Conservation (phyloP, 1,140 invertebrate species). For the Mesaphorura yosii region DNA sequence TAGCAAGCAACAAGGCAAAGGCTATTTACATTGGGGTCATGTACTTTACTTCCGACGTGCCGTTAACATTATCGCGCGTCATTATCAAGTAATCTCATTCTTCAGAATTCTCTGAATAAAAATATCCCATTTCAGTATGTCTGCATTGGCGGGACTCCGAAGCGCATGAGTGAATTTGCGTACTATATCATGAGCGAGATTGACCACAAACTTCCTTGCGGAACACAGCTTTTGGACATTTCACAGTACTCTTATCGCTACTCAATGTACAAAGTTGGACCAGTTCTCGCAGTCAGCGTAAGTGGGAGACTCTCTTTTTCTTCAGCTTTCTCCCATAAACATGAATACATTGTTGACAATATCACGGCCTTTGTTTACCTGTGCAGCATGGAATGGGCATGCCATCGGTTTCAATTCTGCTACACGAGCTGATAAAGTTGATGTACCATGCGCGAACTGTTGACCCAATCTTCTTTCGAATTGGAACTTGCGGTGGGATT, state of each 20-base stretch:
- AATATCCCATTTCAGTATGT: constrained; percentile 63
- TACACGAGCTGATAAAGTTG: constrained; percentile 87
- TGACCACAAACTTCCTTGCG: constrained; percentile 74
- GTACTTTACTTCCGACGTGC: no score
- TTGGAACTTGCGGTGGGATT: constrained; percentile 88
- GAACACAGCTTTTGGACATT: constrained; percentile 75
- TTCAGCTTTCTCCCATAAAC: no score
- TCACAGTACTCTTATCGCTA: constrained; percentile 86
- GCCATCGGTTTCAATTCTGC: constrained; percentile 77
- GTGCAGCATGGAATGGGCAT: constrained; percentile 85
- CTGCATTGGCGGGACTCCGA: constrained; percentile 93
- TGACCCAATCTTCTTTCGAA: constrained; percentile 79
- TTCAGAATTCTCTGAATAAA: no score
- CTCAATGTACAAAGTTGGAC: constrained; percentile 95
- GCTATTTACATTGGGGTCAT: no score
- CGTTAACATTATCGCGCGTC: no score
- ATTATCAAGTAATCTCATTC: no score
- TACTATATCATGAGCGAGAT: constrained; percentile 82
- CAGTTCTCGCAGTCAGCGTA: constrained; percentile 79
- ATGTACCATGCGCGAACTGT: constrained; percentile 79
- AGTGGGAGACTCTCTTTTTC: constrained; percentile 42
- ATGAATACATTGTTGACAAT: neutral
- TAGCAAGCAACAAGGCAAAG: neutral
- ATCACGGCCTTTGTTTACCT: neutral
- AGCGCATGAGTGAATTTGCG: constrained; percentile 87